Evolutionary conservation across 30 jellyfish, hydroid and myxozoan genomes (phyloP), one percentile per base, ranked within the genome.

Genomic region (Chironex yamaguchii): DNA sequence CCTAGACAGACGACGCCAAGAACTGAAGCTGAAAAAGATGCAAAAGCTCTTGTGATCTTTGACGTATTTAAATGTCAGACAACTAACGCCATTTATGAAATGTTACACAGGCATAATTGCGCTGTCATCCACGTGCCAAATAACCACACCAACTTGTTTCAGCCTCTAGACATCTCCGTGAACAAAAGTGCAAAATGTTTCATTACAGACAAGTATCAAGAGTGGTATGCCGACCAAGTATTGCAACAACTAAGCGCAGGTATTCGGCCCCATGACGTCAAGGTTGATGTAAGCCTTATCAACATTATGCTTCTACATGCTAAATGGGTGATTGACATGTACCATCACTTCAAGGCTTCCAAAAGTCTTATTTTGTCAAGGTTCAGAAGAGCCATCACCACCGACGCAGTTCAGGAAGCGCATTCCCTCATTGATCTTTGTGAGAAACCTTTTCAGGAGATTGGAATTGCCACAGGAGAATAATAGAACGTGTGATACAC

Each of bases 221-320:
- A 71, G 32, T 71, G 82, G 85, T 71, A 30, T 71, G 82, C 85
- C 23, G 85, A 71, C 6, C 11, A 71, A 31, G 85, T 13, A 17
- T 31, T 30, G 26, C 30, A 71, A 31, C 85, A 71, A n/a, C 25
- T 71, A 71, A 12, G 13, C 82, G 13, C 4, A 71, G 82, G 85
- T 22, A 21, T 67, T 71, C 0, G 9, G 17, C 14, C 70, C 17
- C 81, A 67, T 17, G 81, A 67, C 23, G 70, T 14, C 26, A 58
- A 58, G 21, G 73, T 58, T 4, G 73, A 58, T 58, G 73, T 58
- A 11, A 58, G 21, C 11, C 21, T 58, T 4, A 58, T 11, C 73
- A 58, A 11, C 73, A 25, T 58, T 58, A 58, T 4, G 21, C 73
- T 4, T 58, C 73, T 58, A 6, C 32, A 58, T 58, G 73, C 73